phyloP scores from a whole-genome alignment of 1,140 invertebrate genomes.

The Magallana ariakensis region DNA sequence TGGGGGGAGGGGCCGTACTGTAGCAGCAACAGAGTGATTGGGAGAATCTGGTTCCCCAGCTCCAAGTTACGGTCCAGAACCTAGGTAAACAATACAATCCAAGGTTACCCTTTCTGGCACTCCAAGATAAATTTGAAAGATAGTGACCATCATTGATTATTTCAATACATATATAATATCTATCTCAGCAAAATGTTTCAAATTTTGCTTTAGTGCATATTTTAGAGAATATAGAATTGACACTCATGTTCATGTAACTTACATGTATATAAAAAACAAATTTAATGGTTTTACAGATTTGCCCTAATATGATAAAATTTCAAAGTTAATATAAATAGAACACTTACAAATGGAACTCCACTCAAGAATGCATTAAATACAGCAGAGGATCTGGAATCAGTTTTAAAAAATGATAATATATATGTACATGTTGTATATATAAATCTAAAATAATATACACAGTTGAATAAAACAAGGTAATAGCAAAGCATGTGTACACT shows the following conservation, averaged over 20 bases:
- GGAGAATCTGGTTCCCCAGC: conserved; percentile 92
- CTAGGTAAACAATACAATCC: conserved; percentile 80
- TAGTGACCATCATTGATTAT: too few species aligned
- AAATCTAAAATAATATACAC: not conserved
- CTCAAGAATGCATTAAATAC: conserved; percentile 97
- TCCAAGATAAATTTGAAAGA: not conserved
- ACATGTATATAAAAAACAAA: conserved; percentile 82
- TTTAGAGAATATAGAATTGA: too few species aligned
- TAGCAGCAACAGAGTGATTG: conserved; percentile 91
- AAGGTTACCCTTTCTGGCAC: not conserved
- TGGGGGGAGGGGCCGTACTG: conserved; percentile 92
- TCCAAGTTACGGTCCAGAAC: conserved; percentile 95
- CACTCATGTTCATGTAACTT: too few species aligned
- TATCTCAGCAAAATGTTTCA: too few species aligned
- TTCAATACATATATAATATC: too few species aligned
- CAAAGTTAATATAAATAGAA: conserved; percentile 11
- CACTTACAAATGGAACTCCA: conserved; percentile 86
- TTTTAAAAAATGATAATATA: conserved; percentile 31
- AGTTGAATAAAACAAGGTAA: too few species aligned
- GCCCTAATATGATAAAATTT: conserved; percentile 76
- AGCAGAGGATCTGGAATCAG: conserved; percentile 87
- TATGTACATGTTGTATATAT: not conserved
- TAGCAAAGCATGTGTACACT: too few species aligned
- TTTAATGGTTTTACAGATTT: too few species aligned
- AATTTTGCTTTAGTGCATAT: too few species aligned